Evolutionary conservation across 2,888 invertebrate species (phyloP).

Genomic region (Synanthedon myopaeformis): DNA sequence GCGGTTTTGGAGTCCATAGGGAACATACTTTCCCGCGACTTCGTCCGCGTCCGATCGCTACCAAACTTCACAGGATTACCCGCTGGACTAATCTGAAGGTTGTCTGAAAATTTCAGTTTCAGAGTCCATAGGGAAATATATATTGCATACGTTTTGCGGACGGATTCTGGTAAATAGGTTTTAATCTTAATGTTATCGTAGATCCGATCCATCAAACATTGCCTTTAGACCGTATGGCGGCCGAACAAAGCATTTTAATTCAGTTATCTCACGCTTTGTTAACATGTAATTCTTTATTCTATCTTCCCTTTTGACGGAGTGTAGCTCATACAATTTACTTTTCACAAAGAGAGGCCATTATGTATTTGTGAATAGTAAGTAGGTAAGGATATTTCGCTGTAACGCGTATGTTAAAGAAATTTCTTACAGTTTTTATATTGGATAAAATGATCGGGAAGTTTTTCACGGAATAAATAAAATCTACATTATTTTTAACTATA

Average conservation of each 20-base stretch:
- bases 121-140: too few relatives aligned
- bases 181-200: slow-evolving; percentile 22
- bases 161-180: neutral
- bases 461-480: too few relatives aligned
- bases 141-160: neutral
- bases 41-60: too few relatives aligned
- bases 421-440: too few relatives aligned
- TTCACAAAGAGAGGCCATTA: slow-evolving; percentile 37
- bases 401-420: slow-evolving; percentile 1
- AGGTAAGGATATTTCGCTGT: slow-evolving; percentile 7
- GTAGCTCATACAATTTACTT: slow-evolving; percentile 39
- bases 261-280: slow-evolving; percentile 54
- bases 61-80: too few relatives aligned
- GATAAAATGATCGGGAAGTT: too few relatives aligned
- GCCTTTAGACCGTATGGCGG: slow-evolving; percentile 13
- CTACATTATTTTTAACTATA: too few relatives aligned
- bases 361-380: slow-evolving; percentile 32
- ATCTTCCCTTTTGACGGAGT: slow-evolving; percentile 33
- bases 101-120: too few relatives aligned
- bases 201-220: slow-evolving; percentile 50
- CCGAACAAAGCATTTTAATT: slow-evolving; percentile 57
- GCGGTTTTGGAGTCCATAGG: too few relatives aligned
- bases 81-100: too few relatives aligned
- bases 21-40: too few relatives aligned
- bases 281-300: slow-evolving; percentile 43